Conservation (phyloP, 2,888 invertebrate species). For the Crepidodera aurea region DNA sequence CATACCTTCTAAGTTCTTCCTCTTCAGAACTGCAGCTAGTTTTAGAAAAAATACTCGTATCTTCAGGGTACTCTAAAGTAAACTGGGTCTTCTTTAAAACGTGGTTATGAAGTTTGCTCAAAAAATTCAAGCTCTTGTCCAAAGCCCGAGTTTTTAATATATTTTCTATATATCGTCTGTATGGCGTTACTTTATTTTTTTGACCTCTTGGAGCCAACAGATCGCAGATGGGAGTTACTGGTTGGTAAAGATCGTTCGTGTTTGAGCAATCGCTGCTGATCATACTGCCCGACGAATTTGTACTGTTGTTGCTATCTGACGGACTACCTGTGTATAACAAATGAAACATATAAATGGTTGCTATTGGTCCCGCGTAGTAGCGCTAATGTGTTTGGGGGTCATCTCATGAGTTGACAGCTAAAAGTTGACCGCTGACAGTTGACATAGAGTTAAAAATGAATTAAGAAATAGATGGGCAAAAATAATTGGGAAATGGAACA, state of each 20-base stretch:
- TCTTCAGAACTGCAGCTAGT: slow-evolving; percentile 57
- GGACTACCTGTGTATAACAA: slow-evolving; percentile 56
- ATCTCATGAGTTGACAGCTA: no score
- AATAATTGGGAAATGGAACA: no score
- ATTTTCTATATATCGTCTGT: slow-evolving; percentile 84
- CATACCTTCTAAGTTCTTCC: slow-evolving; percentile 70
- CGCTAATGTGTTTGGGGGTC: no score
- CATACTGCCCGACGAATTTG: slow-evolving; percentile 52
- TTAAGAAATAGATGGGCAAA: no score
- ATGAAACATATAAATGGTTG: no score
- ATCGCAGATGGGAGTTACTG: slow-evolving; percentile 64
- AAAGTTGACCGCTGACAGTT: no score
- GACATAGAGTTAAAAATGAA: no score
- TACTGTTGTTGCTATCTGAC: slow-evolving; percentile 62
- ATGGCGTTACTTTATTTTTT: slow-evolving; percentile 52
- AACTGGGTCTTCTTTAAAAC: slow-evolving; percentile 76
- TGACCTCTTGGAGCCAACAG: slow-evolving; percentile 43
- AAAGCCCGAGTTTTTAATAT: slow-evolving; percentile 88
- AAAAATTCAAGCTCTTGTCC: slow-evolving; percentile 80
- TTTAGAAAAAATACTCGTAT: slow-evolving; percentile 51
- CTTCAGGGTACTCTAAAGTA: slow-evolving; percentile 70
- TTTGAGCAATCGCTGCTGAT: slow-evolving; percentile 32
- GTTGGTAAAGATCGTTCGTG: slow-evolving; percentile 53
- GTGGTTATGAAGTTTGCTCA: slow-evolving; percentile 75
- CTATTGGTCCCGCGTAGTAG: no score